Conservation (phyloP, 2,888 invertebrate genomes). For the Mesochorus sp. region DNA sequence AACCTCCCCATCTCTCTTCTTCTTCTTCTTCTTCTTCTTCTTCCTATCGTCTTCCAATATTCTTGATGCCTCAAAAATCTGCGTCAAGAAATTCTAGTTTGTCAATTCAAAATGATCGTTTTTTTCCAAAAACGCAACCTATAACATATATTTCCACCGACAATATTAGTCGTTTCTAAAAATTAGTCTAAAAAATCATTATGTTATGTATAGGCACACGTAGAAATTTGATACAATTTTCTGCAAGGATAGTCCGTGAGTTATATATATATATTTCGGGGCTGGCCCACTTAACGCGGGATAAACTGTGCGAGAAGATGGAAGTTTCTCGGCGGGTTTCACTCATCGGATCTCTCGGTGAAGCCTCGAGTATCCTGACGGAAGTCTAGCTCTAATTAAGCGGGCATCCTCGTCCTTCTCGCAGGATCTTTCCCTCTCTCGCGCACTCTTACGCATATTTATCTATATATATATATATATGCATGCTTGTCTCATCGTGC, state of each 20-base stretch:
- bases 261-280: slow-evolving; percentile 76
- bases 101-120: no score
- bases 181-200: not conserved
- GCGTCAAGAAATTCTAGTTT: slow-evolving; percentile 24
- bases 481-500: slow-evolving; percentile 61
- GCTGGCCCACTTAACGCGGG: slow-evolving; percentile 78
- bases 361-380: slow-evolving; percentile 81
- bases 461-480: no score
- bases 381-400: slow-evolving; percentile 82
- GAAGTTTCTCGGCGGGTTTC: slow-evolving; percentile 74
- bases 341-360: slow-evolving; percentile 61
- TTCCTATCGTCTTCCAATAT: no score
- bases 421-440: slow-evolving; percentile 59
- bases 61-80: slow-evolving; percentile 29
- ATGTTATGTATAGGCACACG: not conserved
- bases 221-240: slow-evolving; percentile 72
- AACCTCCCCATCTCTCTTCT: slow-evolving; percentile 66
- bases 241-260: slow-evolving; percentile 67
- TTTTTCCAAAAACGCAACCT: not conserved
- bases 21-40: not conserved
- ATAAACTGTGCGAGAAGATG: slow-evolving; percentile 78
- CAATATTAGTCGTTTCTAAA: not conserved
- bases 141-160: not conserved
- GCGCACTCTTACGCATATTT: no score
- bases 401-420: slow-evolving; percentile 70